phyloP scores from a whole-genome alignment of 2,888 invertebrate species.

The Chrysolina haemoptera region DNA sequence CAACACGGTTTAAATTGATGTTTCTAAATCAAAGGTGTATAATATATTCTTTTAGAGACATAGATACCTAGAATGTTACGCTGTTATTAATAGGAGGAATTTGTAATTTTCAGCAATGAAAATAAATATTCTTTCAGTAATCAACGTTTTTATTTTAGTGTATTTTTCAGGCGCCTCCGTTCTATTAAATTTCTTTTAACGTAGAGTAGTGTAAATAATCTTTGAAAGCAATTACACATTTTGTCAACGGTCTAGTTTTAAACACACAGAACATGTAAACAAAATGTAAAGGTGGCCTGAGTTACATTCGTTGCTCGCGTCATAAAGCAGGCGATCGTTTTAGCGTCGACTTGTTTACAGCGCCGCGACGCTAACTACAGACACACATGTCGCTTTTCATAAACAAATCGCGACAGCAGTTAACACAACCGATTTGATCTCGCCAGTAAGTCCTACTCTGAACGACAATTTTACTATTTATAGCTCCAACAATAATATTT shows the following conservation, averaged over 20 bases:
- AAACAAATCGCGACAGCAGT: constrained; percentile 67
- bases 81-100: constrained; percentile 36
- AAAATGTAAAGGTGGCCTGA: constrained; percentile 63
- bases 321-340: constrained; percentile 69
- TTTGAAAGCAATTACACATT: constrained; percentile 69
- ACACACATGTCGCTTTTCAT: constrained; percentile 66
- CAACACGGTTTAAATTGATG: background rate
- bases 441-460: constrained; percentile 54
- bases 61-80: constrained; percentile 5
- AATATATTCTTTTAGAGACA: background rate
- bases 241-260: constrained; percentile 69
- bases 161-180: constrained; percentile 64
- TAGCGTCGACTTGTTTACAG: constrained; percentile 74
- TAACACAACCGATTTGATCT: constrained; percentile 56
- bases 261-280: constrained; percentile 67
- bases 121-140: constrained; percentile 59
- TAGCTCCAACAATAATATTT: constrained; percentile 65
- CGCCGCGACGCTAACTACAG: constrained; percentile 65
- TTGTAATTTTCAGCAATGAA: constrained; percentile 52
- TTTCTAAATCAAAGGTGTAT: background rate
- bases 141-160: constrained; percentile 62
- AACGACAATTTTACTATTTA: constrained; percentile 64
- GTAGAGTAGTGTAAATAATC: constrained; percentile 65
- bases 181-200: constrained; percentile 66
- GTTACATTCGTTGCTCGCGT: constrained; percentile 66